phyloP scores from a whole-genome alignment of 2,888 invertebrate species.

The Mamestra brassicae region DNA sequence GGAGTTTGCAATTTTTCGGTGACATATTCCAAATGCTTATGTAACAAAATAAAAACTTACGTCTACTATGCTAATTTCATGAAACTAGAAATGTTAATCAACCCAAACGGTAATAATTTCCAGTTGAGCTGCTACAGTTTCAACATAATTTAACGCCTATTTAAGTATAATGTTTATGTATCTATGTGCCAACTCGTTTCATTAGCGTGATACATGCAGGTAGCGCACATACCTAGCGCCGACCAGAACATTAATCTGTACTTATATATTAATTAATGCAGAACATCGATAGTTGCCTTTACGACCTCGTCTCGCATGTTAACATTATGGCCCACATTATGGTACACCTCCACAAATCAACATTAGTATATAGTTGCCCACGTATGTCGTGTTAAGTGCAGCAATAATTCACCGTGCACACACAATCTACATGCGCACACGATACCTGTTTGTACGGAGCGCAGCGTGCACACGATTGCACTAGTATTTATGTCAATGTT shows the following conservation, averaged over 20 bases:
- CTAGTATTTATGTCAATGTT: conserved; percentile 90
- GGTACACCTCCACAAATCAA: conserved; percentile 78
- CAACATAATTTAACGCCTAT: conserved; percentile 59
- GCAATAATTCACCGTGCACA: conserved; percentile 79
- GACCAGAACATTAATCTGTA: conserved; percentile 72
- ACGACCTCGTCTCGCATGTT: conserved; percentile 82
- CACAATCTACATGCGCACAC: conserved; percentile 66
- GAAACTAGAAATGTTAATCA: conserved; percentile 48
- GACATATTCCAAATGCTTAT: background rate
- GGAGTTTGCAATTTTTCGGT: too few relatives aligned
- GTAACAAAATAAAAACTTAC: conserved; percentile 46
- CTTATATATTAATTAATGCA: conserved; percentile 74
- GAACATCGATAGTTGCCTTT: conserved; percentile 70
- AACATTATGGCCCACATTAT: conserved; percentile 85
- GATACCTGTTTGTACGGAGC: conserved; percentile 59
- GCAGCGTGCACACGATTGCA: conserved; percentile 75
- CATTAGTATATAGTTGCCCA: conserved; percentile 76
- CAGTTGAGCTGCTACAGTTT: conserved; percentile 50
- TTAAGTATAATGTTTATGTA: conserved; percentile 47
- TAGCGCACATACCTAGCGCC: conserved; percentile 53
- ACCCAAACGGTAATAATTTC: conserved; percentile 40
- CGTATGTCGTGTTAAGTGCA: conserved; percentile 79
- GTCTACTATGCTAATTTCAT: conserved; percentile 17
- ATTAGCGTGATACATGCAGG: conserved; percentile 54
- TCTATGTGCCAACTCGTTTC: conserved; percentile 47